Evolutionary conservation across 2,113 vertebrate species (phyloP).

Genomic region (Siniperca chuatsi): DNA sequence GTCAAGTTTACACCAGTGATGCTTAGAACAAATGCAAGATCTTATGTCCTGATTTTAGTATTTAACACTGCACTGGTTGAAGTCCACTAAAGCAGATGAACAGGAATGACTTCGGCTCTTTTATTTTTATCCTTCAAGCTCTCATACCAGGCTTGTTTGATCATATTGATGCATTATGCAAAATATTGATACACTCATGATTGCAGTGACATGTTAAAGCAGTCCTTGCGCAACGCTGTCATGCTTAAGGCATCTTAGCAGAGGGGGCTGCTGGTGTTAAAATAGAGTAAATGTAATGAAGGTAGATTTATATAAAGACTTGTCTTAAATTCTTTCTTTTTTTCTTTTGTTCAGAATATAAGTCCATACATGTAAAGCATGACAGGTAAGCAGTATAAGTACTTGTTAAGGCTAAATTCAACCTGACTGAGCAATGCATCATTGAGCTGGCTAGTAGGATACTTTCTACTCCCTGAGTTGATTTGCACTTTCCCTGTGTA

Average conservation of each 20-base stretch:
- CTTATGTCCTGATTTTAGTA: neutral
- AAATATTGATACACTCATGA: neutral
- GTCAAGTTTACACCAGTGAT: neutral
- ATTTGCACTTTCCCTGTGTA: slow-evolving; percentile 34
- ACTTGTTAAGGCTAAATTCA: slow-evolving; percentile 1
- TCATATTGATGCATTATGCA: neutral
- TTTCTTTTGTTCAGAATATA: neutral
- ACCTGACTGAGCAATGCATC: slow-evolving; percentile 14
- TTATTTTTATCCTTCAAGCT: neutral
- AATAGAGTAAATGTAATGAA: neutral
- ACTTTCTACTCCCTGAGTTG: slow-evolving; percentile 33
- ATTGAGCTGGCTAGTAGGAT: slow-evolving; percentile 14
- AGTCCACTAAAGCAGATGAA: neutral
- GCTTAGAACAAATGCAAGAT: neutral
- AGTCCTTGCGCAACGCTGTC: neutral
- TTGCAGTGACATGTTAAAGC: neutral
- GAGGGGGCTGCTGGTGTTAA: neutral
- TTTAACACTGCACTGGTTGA: neutral
- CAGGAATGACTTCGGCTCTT: neutral
- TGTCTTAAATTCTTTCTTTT: neutral
- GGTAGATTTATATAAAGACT: neutral
- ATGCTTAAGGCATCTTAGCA: neutral
- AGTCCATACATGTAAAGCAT: neutral
- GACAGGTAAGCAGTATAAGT: neutral
- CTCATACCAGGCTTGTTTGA: neutral